Conservation (phyloP, 1,140 invertebrate species). For the Diorhabda sublineata region DNA sequence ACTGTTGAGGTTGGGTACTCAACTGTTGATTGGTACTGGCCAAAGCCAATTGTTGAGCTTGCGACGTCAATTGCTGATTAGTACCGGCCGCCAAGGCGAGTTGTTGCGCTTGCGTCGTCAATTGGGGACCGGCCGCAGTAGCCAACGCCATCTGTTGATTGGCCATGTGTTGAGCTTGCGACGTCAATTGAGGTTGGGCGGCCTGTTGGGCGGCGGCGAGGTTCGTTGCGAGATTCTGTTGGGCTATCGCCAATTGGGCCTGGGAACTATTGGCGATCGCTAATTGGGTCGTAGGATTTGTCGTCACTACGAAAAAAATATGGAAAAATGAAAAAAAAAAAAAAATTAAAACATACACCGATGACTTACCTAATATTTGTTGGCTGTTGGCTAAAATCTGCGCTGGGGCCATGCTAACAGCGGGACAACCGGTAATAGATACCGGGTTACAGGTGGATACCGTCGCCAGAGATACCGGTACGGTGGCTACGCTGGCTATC, state of each 20-base stretch:
- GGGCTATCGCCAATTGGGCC: conserved; percentile 41
- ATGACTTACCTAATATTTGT: conserved; percentile 42
- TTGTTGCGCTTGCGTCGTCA: conserved; percentile 36
- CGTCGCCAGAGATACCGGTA: conserved; percentile 60
- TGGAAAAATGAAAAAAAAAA: not conserved
- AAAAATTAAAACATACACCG: not conserved
- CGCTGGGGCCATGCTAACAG: conserved; percentile 56
- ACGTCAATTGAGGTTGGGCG: conserved; percentile 39
- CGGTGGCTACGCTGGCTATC: conserved; percentile 60
- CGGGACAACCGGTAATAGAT: conserved; percentile 56
- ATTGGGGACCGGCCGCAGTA: conserved; percentile 25
- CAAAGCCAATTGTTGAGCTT: conserved; percentile 39
- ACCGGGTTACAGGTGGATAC: conserved; percentile 47
- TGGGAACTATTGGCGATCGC: conserved; percentile 41
- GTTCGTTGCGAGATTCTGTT: conserved; percentile 41
- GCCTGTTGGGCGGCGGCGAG: conserved; percentile 34
- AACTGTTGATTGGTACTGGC: conserved; percentile 40
- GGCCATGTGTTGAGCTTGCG: conserved; percentile 40
- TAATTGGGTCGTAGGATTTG: conserved; percentile 44
- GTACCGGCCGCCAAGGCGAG: conserved; percentile 35
- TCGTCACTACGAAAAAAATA: conserved; percentile 38
- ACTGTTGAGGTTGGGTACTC: conserved; percentile 38
- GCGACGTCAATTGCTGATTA: conserved; percentile 42
- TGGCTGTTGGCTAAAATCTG: conserved; percentile 47
- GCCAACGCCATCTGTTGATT: conserved; percentile 41